These are phyloP conservation scores for Pygoscelis adeliae DNA, from an alignment of 2,113 vertebrate species.

Conservation along the genomic window DNA sequence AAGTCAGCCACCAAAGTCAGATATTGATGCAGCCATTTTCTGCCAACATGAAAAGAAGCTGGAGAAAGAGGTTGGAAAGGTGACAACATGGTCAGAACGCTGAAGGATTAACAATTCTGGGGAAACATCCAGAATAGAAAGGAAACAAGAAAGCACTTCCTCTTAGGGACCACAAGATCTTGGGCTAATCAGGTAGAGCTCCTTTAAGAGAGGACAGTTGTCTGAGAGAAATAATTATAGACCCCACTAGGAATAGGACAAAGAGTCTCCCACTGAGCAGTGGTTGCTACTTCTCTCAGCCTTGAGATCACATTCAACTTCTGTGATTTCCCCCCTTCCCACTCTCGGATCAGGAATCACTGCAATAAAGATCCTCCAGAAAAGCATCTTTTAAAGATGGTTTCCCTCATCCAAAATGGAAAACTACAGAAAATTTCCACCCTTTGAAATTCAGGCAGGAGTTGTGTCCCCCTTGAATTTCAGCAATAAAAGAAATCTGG, in stretches of 20 bases:
- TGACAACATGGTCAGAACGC: background rate
- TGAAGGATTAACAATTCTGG: background rate
- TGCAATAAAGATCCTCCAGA: background rate
- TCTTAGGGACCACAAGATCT: background rate
- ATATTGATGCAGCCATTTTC: background rate
- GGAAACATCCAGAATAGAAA: background rate
- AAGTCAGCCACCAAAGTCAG: background rate
- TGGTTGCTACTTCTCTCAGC: background rate
- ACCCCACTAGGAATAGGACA: background rate
- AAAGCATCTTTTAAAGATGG: background rate
- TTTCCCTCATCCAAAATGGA: background rate
- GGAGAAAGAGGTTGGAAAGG: background rate
- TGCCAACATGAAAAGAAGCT: background rate
- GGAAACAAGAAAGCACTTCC: background rate
- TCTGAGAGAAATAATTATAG: background rate
- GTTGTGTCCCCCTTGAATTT: background rate
- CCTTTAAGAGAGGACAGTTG: background rate
- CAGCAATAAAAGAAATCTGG: background rate
- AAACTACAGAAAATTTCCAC: background rate
- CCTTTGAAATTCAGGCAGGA: background rate
- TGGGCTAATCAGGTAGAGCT: background rate
- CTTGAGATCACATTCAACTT: background rate
- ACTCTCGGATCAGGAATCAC: background rate
- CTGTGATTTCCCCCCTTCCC: background rate
- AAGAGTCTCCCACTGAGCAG: background rate